Base-by-base conservation (phyloP, 2,888 invertebrate genomes). In the Prenolepis imparis region DNA sequence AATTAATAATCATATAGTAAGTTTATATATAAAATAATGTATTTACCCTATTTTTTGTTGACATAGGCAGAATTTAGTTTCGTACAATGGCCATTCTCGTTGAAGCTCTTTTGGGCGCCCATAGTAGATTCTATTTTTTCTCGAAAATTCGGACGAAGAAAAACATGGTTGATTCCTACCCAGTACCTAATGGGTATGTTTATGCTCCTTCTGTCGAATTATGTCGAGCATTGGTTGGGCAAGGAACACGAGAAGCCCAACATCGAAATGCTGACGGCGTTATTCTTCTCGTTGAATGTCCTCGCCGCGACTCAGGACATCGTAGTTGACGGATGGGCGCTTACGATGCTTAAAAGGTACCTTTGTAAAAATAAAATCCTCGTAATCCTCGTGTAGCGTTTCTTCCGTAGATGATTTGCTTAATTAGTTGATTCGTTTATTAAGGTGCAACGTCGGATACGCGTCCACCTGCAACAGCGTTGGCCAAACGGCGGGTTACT, bases 241-340 rank as follows among this genome's bases (percentile, higher is more conserved):
- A 96, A 96, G 4, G 96, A 96, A 63, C 95, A 94, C 4, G 91
- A 88, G 0, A 89, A 91, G 41, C 98, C 98, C 0, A 97, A 97
- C 91, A 97, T 98, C 90, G 96, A 96, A 82, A 94, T 97, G 70
- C 95, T 99, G 39, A 99, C 99, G 0, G 93, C 96, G 18, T 96
- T 98, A 83, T 99, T 99, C 95, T 98, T 99, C 94, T 95, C 97
- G 80, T 95, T 99, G 3, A 99, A 99, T 93, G 99, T 99, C 93
- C 95, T 99, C 91, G 99, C 99, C 6, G 99, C 99, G 2, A 99
- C 99, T 1, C 99, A 99, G 95, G 99, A 99, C 95, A 99, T 99
- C 92, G 99, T 99, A 21, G 99, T 99, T 0, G 99, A 99, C 95
- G 99, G 99, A 32, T 99, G 99, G 99, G 99, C 99, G 0, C 95